phyloP scores from a whole-genome alignment of 2,113 vertebrate genomes.

The Corythornis madagascariensis region DNA sequence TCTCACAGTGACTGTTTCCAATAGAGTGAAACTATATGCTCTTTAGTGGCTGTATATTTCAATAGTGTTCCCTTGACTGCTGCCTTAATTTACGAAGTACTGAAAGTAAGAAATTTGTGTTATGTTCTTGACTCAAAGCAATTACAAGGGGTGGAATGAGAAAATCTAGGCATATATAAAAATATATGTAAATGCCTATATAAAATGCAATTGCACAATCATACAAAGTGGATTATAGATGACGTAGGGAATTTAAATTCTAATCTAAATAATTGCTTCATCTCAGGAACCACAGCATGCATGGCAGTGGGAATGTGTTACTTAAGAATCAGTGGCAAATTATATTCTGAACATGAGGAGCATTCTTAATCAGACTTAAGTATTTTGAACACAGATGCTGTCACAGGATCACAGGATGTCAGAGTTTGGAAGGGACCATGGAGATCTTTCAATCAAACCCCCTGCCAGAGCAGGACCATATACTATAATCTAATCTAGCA shows the following conservation, averaged over 20 bases:
- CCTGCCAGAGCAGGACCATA: too few species aligned
- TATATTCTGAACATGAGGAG: neutral
- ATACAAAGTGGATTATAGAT: neutral
- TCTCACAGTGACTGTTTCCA: neutral
- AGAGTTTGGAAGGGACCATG: too few species aligned
- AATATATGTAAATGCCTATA: neutral
- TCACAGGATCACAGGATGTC: too few species aligned
- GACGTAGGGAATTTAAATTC: neutral
- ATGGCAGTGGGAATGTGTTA: accelerated
- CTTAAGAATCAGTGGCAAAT: neutral
- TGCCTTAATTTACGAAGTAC: neutral
- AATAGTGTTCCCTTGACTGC: neutral
- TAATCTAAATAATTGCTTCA: neutral
- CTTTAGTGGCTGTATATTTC: accelerated
- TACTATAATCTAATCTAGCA: too few species aligned
- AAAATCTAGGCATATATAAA: neutral
- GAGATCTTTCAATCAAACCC: too few species aligned
- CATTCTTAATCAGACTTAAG: neutral
- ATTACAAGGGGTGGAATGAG: neutral
- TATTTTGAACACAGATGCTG: neutral
- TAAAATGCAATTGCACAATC: neutral
- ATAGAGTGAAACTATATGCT: neutral
- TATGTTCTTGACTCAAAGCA: neutral
- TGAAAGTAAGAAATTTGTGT: neutral
- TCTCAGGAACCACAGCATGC: neutral